Evolutionary conservation across 1,140 invertebrate species (phyloP).

Genomic region (Euschistus heros): DNA sequence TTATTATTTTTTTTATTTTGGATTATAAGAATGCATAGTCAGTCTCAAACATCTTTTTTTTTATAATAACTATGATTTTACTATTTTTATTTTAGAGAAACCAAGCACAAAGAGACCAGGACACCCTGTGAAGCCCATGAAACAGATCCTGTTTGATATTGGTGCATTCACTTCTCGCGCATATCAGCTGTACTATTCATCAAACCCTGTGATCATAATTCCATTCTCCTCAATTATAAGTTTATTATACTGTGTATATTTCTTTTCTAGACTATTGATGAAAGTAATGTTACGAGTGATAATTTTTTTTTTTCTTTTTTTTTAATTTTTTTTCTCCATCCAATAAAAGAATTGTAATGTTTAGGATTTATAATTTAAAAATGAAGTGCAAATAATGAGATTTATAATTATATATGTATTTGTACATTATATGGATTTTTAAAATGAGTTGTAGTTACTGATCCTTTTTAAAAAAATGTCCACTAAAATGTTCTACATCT

Average conservation of each 20-base stretch:
- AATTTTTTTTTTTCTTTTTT: background rate
- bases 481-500: background rate
- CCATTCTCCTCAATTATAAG: background rate
- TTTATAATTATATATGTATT: slow-evolving; percentile 19
- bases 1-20: background rate
- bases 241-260: slow-evolving; percentile 9
- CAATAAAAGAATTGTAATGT: background rate
- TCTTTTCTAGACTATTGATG: background rate
- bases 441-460: slow-evolving; percentile 3
- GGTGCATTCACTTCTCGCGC: background rate
- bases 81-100: background rate
- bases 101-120: background rate
- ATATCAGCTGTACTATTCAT: slow-evolving; percentile 4
- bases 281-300: slow-evolving; percentile 1
- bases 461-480: background rate
- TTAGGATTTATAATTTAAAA: background rate
- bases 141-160: slow-evolving; percentile 4
- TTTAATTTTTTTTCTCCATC: background rate
- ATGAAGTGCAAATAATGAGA: slow-evolving; percentile 17
- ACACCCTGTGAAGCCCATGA: background rate
- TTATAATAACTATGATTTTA: background rate
- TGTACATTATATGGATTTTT: slow-evolving; percentile 15
- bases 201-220: slow-evolving; percentile 10
- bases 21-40: background rate
- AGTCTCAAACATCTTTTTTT: background rate